A percentile compares a stretch with the other conserved stretches of the same genome.
These are phyloP conservation scores for Prunella himalayana DNA, from an alignment of 2,113 vertebrate species.

Conservation along the genomic window DNA sequence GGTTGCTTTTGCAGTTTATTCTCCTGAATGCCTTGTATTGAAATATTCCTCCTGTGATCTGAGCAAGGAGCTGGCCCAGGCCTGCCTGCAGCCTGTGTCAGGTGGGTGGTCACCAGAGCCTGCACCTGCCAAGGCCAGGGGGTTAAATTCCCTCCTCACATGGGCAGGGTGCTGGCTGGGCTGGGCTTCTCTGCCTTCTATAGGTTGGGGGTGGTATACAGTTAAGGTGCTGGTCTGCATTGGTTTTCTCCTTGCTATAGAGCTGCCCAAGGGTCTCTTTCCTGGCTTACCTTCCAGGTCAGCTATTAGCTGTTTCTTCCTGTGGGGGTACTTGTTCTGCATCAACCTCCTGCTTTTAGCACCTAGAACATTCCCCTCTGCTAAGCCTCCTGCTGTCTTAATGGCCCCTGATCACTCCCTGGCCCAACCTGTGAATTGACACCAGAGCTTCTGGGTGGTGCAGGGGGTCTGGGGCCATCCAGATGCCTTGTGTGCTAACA, in stretches of 20 bases:
- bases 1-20: neutral
- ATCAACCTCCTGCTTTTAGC: neutral
- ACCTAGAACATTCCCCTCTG: neutral
- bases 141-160: neutral
- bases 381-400: neutral
- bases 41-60: neutral
- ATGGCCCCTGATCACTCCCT: neutral
- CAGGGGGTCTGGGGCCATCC: neutral
- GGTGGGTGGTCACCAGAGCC: neutral
- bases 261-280: neutral
- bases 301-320: neutral
- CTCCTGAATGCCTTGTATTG: neutral
- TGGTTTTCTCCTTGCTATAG: neutral
- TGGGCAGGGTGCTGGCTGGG: neutral
- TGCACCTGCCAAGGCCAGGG: neutral
- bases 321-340: neutral
- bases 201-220: neutral
- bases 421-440: neutral
- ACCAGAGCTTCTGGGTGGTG: neutral
- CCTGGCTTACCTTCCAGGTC: neutral
- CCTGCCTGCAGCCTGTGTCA: neutral
- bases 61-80: neutral
- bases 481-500: constrained; percentile 11
- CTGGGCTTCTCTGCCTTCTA: neutral
- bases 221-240: neutral